Percentiles rank a stretch among this genome's conserved stretches.
Evolutionary conservation across 1,140 invertebrate genomes (phyloP).

Genomic region (Daktulosphaira vitifoliae): DNA sequence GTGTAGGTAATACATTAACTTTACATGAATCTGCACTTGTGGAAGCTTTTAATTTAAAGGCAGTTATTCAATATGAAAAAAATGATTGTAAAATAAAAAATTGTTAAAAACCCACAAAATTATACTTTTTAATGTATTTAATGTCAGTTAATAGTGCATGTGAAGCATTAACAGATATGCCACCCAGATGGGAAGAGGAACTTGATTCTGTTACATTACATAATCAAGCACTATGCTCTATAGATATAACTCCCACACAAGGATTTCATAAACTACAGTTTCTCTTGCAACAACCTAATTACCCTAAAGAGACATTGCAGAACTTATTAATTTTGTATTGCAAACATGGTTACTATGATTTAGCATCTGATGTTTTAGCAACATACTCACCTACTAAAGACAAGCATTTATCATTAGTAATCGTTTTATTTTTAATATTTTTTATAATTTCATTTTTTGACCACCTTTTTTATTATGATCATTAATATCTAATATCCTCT

Average conservation of each 20-base stretch:
- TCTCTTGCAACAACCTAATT: slow-evolving; percentile 88
- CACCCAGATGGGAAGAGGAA: slow-evolving; percentile 91
- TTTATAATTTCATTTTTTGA: no score
- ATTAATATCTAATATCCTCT: no score
- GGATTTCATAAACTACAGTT: slow-evolving; percentile 98
- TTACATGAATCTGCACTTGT: slow-evolving; percentile 94
- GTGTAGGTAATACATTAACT: slow-evolving; percentile 93
- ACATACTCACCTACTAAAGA: slow-evolving; percentile 96
- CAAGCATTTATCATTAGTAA: slow-evolving; percentile 87
- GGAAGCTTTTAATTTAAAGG: slow-evolving; percentile 97
- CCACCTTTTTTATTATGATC: no score
- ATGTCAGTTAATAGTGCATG: slow-evolving; percentile 69
- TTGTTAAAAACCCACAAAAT: slow-evolving; percentile 6
- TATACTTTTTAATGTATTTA: neutral
- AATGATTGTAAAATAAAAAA: slow-evolving; percentile 74
- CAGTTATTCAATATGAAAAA: slow-evolving; percentile 94
- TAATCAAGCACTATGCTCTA: slow-evolving; percentile 94
- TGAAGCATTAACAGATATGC: slow-evolving; percentile 96
- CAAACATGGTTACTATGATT: slow-evolving; percentile 95
- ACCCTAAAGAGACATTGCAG: slow-evolving; percentile 95
- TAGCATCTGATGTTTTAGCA: slow-evolving; percentile 95
- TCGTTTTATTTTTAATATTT: neutral
- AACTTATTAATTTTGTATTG: slow-evolving; percentile 93
- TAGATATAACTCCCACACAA: slow-evolving; percentile 78
- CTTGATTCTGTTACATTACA: slow-evolving; percentile 96